Evolutionary conservation across 2,888 invertebrate genomes (phyloP).

Genomic region (Laspeyria flexula): DNA sequence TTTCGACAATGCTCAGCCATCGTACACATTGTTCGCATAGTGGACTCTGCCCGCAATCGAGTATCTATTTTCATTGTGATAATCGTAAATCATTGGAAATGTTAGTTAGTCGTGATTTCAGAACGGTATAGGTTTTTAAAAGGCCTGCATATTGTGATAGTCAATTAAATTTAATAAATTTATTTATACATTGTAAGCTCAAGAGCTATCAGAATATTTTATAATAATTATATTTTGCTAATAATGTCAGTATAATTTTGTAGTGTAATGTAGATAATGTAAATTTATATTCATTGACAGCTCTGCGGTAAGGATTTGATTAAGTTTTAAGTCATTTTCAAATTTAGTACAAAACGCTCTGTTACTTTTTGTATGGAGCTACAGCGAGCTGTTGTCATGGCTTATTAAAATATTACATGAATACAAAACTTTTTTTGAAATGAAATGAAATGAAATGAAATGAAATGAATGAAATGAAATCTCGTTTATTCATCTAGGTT

Average conservation of each 20-base stretch:
- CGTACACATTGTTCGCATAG: slow-evolving; percentile 3
- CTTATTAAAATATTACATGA: too few species aligned
- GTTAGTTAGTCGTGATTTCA: slow-evolving; percentile 39
- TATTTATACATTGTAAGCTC: slow-evolving; percentile 38
- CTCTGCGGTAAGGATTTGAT: slow-evolving; percentile 3
- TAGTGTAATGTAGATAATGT: neutral
- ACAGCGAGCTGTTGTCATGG: too few species aligned
- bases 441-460: too few species aligned
- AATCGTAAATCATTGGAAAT: slow-evolving; percentile 28
- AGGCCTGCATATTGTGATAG: slow-evolving; percentile 59
- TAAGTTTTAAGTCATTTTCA: too few species aligned
- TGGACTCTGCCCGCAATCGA: slow-evolving; percentile 15
- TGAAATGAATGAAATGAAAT: too few species aligned
- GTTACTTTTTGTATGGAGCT: too few species aligned
- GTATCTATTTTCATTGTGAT: slow-evolving; percentile 43
- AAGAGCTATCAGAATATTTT: slow-evolving; percentile 40
- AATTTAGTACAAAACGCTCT: too few species aligned
- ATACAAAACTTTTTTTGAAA: too few species aligned
- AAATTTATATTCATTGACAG: slow-evolving; percentile 11
- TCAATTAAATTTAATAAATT: slow-evolving; percentile 42
- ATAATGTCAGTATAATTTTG: slow-evolving; percentile 18
- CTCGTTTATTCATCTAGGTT: too few species aligned
- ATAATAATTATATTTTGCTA: slow-evolving; percentile 29
- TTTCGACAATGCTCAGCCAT: slow-evolving; percentile 8
- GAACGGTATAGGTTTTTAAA: slow-evolving; percentile 50